Base-by-base conservation (phyloP, 2,888 invertebrate genomes). In the Melieria omissa region DNA sequence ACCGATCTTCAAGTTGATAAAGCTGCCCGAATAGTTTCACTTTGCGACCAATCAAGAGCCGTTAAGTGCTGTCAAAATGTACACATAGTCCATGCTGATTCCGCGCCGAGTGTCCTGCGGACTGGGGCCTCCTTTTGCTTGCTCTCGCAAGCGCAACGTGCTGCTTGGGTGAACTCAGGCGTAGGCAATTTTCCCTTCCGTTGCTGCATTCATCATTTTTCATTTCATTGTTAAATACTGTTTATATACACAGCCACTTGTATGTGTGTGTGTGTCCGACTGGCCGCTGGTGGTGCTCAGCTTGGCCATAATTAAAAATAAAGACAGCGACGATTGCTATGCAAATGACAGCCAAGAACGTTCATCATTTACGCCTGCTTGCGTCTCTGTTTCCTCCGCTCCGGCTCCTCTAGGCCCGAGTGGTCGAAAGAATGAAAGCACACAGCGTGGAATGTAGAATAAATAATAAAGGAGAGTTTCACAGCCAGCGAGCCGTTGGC, bases 281-380 rank as follows among this genome's bases (percentile, higher is more conserved):
- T 52, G 67, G 49, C 52, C 67, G 52, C 49, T 67, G 60, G 60
- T 44, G 60, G 60, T 60, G 52, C 49, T 52, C 49, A 52, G 64
- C 70, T 49, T 74, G 73, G 75, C 73, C 74, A 78, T 82, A 82
- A 81, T 82, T 83, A 83, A 82, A 79, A 79, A 70, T 79, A 78
- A 79, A 82, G 78, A 81, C 76, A 77, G 81, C 80, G 79, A 82
- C 78, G 82, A 82, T 83, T 79, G 81, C 82, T 81, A 83, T 85
- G 86, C 85, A 85, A 85, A 85, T 85, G 85, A 85, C 85, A 85
- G 84, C 77, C 75, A 73, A 77, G 75, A 78, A 75, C 76, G 76
- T 75, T 71, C 74, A 78, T 78, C 78, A 77, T 78, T 78, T 77
- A 81, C 78, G 78, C 79, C 79, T 78, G 78, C 77, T 76, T 75